Evolutionary conservation across 2,113 vertebrate species (phyloP).

Genomic region (Hippocampus guttulatus): DNA sequence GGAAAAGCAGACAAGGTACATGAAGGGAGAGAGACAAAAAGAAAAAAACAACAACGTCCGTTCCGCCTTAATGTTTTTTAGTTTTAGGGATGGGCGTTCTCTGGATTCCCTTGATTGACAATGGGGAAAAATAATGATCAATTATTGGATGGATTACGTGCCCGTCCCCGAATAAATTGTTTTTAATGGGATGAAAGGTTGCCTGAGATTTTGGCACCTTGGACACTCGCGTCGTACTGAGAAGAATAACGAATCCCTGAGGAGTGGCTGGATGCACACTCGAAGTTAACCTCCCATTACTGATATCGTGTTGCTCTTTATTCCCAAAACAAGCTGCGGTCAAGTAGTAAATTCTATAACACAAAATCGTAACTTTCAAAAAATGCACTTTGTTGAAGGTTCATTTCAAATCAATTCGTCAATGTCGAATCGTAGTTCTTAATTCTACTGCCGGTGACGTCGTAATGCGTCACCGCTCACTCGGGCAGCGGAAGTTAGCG

Average conservation of each 20-base stretch:
- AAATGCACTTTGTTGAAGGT: no score
- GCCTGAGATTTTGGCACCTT: neutral
- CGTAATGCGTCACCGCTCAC: no score
- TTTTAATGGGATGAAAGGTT: neutral
- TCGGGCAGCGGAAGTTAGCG: no score
- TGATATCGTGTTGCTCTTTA: neutral
- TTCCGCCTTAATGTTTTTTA: neutral
- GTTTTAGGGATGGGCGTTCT: neutral
- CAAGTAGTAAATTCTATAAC: neutral
- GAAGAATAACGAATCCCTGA: neutral
- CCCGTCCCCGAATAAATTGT: neutral
- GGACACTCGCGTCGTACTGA: neutral
- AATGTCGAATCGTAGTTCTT: no score
- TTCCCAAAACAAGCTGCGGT: neutral
- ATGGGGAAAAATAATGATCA: neutral
- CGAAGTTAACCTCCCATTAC: neutral
- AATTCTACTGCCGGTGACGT: no score
- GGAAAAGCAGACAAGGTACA: constrained; percentile 12
- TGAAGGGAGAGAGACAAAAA: neutral
- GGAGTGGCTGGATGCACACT: neutral
- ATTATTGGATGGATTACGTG: neutral
- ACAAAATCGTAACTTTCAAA: no score
- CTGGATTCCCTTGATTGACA: neutral
- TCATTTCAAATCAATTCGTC: no score
- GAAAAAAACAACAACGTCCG: neutral